Base-by-base conservation (phyloP, 2,888 invertebrate species). In the Fabriciana adippe region DNA sequence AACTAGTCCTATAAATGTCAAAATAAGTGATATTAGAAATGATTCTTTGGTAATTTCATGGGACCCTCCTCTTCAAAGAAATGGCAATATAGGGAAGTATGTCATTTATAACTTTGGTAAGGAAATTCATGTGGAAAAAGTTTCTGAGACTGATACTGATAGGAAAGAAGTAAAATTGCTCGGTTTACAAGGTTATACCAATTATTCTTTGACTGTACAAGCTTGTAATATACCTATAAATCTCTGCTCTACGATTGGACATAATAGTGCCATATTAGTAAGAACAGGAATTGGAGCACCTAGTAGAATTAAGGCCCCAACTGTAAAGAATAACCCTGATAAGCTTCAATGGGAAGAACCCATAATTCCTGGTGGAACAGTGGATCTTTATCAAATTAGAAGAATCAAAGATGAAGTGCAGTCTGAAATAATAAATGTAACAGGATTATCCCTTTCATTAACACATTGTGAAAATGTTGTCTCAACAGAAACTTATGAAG, bases 21-120 rank as follows among this genome's bases (percentile, higher is more conserved):
- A 77, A n/a, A 84, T 95, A 66, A 84, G 85, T 4, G 88, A 94
- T 72, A 88, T 96, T 3, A 94, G 94, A 26, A 94, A 95, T 80
- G 91, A 94, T 60, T 94, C 95, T 15, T 89, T 96, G 67, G 81
- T 88, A 11, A 85, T 97, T 59, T 88, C 91, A 53, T 97, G 96
- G 97, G 86, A 94, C 74, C 94, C 95, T 50, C 97, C 98, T 1
- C 78, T 87, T 2, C 89, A 93, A 26, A 93, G 94, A 77, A 98
- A 98, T 89, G 97, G 98, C 0, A 90, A 94, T 21, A 92, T 97
- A 64, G 93, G 93, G 47, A 93, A 94, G 75, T 97, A 97, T 85
- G 89, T 93, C 6, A 91, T 97, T 71, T 82, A 81, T 66, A 90
- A 93, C 72, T 93, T 93, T 81, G 90, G 74, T 41, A 75, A 77